Evolutionary conservation across 2,888 invertebrate genomes (phyloP), one percentile per base, ranked within the genome.

Genomic region (Chalcis sispes): DNA sequence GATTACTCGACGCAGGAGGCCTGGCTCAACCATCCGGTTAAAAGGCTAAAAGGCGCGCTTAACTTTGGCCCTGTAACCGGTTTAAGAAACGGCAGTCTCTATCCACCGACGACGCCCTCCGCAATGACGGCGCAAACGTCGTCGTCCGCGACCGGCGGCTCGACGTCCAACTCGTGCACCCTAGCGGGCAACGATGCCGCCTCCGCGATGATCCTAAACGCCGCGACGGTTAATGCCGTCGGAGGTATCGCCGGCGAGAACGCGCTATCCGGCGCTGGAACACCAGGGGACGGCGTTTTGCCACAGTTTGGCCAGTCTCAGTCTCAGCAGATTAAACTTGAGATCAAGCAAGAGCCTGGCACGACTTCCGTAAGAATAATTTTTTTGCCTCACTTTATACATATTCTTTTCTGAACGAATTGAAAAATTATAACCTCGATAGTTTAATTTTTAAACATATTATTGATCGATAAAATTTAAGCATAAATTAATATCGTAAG

Each of bases 21-120:
- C 4, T 88, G 96, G 96, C 91, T 96, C 85, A 94, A 96, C 88
- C 95, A 96, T 90, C 96, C 97, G 0, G 95, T 97, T 77, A 98
- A 97, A 90, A 93, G 95, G 83, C 94, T 95, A 89, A 95, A 95
- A 89, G 15, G 40, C 25, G 3, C 20, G 36, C 64, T 75, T 23
- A 3, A 74, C 79, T n/a, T n/a, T n/a, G 13, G 75, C 25, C 80
- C 82, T 72, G 25, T 56, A 0, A 8, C 7, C 2, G 88, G 82
- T 85, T 86, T 52, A 3, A 42, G 67, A 5, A 67, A 56, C 36
- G 46, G 42, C 10, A 71, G 70, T 15, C 73, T 78, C 23, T 78
- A 78, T 13, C 78, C 78, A 1, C 75, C 75, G 46, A 72, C 58
- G 18, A 40, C 78, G n/a, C n/a, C n/a, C n/a, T n/a, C n/a, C n/a